Conservation (phyloP, 1,140 invertebrate genomes). For the Tigriopus japonicus region DNA sequence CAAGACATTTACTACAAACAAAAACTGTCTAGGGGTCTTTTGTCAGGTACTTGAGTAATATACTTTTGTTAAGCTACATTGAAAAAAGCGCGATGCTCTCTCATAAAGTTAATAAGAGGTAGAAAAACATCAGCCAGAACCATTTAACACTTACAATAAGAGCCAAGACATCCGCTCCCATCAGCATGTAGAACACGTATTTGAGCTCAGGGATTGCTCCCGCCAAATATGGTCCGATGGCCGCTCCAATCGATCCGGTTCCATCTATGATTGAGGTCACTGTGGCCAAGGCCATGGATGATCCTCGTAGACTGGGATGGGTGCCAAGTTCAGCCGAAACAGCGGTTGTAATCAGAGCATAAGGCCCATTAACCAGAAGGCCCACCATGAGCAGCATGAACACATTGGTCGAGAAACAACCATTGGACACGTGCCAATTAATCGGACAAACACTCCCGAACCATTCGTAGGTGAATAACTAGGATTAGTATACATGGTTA, state of each 20-base stretch:
- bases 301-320: constrained; percentile 59
- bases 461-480: not conserved
- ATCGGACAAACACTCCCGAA: constrained; percentile 9
- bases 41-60: too few relatives aligned
- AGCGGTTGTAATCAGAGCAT: constrained; percentile 85
- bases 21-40: too few relatives aligned
- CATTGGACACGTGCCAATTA: not conserved
- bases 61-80: too few relatives aligned
- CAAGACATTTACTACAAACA: too few relatives aligned
- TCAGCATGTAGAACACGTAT: constrained; percentile 80
- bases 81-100: too few relatives aligned
- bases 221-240: constrained; percentile 69
- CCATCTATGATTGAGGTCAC: constrained; percentile 94
- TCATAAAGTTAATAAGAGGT: too few relatives aligned
- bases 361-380: constrained; percentile 77
- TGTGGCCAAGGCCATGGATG: constrained; percentile 74
- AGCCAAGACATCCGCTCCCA: constrained; percentile 56
- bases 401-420: constrained; percentile 33
- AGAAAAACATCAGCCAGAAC: too few relatives aligned
- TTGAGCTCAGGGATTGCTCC: constrained; percentile 45
- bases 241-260: constrained; percentile 48
- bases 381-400: constrained; percentile 54
- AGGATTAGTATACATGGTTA: too few relatives aligned
- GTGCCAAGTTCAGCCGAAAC: constrained; percentile 84
- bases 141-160: constrained; percentile 27